Base-by-base conservation (phyloP, 2,888 invertebrate species). In the Terebella lapidaria region DNA sequence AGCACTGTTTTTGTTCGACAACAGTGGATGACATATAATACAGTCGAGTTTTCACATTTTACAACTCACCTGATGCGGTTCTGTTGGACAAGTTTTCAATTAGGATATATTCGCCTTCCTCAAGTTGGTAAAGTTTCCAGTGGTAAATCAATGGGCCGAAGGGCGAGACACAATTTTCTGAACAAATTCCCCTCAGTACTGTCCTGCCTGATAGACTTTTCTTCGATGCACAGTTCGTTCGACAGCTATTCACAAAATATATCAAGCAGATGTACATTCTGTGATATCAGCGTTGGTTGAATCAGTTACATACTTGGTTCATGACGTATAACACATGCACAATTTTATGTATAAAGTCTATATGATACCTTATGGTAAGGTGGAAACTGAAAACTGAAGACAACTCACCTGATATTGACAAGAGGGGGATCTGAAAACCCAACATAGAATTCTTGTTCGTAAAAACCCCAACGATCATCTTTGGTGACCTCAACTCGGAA, bases 371-470 rank as follows among this genome's bases (percentile, higher is more conserved):
- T n/a, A n/a, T n/a, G n/a, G n/a, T n/a, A n/a, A n/a, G n/a, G n/a
- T n/a, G n/a, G n/a, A n/a, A n/a, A n/a, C n/a, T n/a, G n/a, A n/a
- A n/a, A n/a, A n/a, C n/a, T n/a, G n/a, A n/a, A n/a, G n/a, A n/a
- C n/a, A n/a, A n/a, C 57, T 27, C 5, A 56, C 56, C 18, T 42
- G 18, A 56, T 56, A 22, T 24, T 25, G 24, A 42, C n/a, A n/a
- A 42, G 10, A n/a, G 56, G 56, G 20, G 35, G 46, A 4, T 56
- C 45, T 46, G 25, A 25, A 18, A 25, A 25, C 5, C 22, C 26
- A 24, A 56, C 56, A 28, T 20, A 56, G 26, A 45, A 45, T 3
- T 25, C 22, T n/a, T 42, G 42, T 3, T 3, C 25, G 42, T 25
- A 35, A 24, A 45, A 42, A 24, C 42, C 56, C 3, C 24, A 25